phyloP scores from a whole-genome alignment of 2,797 vertebrate species.

The Pseudochromis fuscus region DNA sequence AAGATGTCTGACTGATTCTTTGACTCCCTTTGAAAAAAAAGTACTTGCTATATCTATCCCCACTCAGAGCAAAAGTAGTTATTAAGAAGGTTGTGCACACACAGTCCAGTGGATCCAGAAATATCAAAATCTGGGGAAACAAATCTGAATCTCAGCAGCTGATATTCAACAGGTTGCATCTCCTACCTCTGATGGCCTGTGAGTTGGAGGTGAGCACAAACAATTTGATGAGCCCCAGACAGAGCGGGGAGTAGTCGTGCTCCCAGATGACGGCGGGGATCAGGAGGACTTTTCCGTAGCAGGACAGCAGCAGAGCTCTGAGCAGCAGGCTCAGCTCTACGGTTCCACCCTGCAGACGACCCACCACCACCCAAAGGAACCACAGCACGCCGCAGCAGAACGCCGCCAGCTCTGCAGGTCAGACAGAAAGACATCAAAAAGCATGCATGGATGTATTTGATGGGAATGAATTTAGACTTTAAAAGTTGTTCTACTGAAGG shows the following conservation, averaged over 20 bases:
- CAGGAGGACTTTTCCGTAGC: conserved; percentile 95
- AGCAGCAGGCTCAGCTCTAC: conserved; percentile 85
- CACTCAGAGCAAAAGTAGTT: no score
- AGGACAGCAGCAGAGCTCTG: conserved; percentile 92
- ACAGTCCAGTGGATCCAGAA: background rate
- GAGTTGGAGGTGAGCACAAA: conserved; percentile 96
- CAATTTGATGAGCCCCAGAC: conserved; percentile 92
- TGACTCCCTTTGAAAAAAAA: no score
- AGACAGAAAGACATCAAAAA: background rate
- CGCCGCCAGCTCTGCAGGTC: conserved; percentile 88
- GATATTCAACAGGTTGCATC: no score
- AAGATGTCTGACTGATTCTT: no score
- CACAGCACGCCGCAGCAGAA: conserved; percentile 89
- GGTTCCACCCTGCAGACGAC: conserved; percentile 66
- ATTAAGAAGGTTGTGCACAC: no score
- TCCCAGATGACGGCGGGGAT: conserved; percentile 98
- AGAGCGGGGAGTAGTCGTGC: conserved; percentile 93
- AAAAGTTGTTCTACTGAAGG: no score
- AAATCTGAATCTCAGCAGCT: background rate
- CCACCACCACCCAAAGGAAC: conserved; percentile 84
- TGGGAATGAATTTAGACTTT: no score
- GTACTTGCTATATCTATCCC: no score
- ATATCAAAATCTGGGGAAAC: background rate
- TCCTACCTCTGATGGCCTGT: conserved; percentile 92
- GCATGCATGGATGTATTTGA: no score